These are phyloP conservation scores for Yponomeuta cagnagella DNA, from an alignment of 2,888 invertebrate species.

Conservation along the genomic window DNA sequence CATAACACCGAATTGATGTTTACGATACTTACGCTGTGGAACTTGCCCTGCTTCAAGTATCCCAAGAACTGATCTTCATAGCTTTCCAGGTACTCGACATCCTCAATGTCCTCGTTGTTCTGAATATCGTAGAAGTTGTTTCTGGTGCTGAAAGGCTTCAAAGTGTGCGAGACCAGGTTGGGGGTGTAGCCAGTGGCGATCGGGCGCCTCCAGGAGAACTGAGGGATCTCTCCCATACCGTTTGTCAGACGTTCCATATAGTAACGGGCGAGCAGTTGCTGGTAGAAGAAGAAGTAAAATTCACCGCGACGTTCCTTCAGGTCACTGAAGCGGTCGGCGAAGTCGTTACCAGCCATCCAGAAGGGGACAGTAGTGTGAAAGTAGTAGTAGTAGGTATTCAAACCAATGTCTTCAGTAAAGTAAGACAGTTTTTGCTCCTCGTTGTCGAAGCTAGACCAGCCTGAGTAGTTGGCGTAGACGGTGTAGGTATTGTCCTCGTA, in stretches of 20 bases:
- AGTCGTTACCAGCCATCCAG: constrained; percentile 75
- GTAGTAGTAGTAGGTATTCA: constrained; percentile 80
- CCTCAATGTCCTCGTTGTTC: constrained; percentile 43
- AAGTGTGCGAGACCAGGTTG: constrained; percentile 62
- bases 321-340: constrained; percentile 31
- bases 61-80: constrained; percentile 57
- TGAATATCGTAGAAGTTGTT: constrained; percentile 69
- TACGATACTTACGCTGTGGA: constrained; percentile 57
- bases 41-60: constrained; percentile 59
- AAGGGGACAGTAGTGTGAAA: constrained; percentile 78
- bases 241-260: constrained; percentile 81
- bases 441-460: constrained; percentile 63
- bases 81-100: constrained; percentile 56
- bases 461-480: constrained; percentile 77
- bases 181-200: constrained; percentile 68
- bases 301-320: constrained; percentile 78
- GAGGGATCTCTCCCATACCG: constrained; percentile 76
- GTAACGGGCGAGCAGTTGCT: constrained; percentile 81
- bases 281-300: constrained; percentile 78
- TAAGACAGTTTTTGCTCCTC: constrained; percentile 78
- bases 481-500: constrained; percentile 58
- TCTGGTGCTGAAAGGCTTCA: constrained; percentile 67
- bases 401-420: constrained; percentile 82
- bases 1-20: constrained; percentile 22
- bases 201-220: constrained; percentile 56